phyloP scores from a whole-genome alignment of 2,113 vertebrate species.

The Myanophis thanlyinensis region DNA sequence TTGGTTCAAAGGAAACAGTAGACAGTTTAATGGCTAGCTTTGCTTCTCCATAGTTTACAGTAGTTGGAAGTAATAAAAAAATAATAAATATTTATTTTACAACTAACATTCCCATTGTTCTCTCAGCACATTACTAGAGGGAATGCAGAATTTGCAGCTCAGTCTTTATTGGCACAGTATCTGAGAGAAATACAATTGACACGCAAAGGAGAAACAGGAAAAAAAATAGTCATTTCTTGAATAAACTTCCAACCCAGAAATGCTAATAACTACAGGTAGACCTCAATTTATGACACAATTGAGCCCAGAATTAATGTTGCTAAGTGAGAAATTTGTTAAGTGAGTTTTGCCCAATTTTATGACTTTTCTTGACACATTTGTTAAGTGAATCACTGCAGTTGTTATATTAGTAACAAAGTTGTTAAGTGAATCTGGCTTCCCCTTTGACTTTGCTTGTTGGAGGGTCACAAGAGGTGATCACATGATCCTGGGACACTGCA shows the following conservation, averaged over 20 bases:
- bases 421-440: no score
- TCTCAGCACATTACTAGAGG: conserved; percentile 12
- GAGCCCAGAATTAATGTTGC: no score
- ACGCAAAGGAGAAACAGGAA: not conserved
- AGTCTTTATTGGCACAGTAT: accelerated
- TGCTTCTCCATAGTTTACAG: conserved; percentile 69
- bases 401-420: no score
- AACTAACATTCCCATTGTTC: conserved; percentile 41
- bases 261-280: not conserved
- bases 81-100: conserved; percentile 63
- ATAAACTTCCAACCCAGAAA: not conserved
- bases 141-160: conserved; percentile 19
- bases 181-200: not conserved
- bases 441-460: no score
- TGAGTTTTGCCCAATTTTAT: no score
- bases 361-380: no score
- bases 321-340: no score
- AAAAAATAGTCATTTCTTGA: not conserved
- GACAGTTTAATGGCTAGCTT: conserved; percentile 79
- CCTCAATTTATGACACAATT: no score
- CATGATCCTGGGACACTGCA: no score
- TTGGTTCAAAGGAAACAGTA: conserved; percentile 79
- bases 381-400: no score
- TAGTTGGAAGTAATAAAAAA: conserved; percentile 60
- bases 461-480: no score